Base-by-base conservation (phyloP, 2,888 invertebrate species). In the Dendrolimus pini region DNA sequence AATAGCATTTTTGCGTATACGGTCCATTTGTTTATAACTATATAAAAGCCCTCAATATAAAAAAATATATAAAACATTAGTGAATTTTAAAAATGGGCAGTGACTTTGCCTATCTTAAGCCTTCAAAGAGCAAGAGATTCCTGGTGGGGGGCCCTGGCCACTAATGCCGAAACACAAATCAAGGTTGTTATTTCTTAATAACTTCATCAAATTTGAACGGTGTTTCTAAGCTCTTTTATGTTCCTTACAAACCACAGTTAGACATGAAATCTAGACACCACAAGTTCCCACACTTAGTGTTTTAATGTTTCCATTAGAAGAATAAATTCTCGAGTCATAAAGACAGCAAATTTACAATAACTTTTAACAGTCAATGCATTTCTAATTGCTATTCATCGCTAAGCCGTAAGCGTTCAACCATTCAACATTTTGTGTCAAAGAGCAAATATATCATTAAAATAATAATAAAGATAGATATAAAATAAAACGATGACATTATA, bases 401-500 rank as follows among this genome's bases (percentile, higher is more conserved):
- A 55, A 54, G 54, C 41, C 47, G 56, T 54, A 59, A 59, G 56
- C 41, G 42, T 55, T 58, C 10, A 54, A 57, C 52, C 54, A 54
- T 59, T 59, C 56, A 56, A 47, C 54, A 6, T 55, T 53, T 55
- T 53, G 53, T 57, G 59, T 63, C 63, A 66, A 55, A 67, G 60
- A 61, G 61, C 64, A 69, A 65, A 69, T 62, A 69, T 59, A 63
- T 65, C 62, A 61, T 61, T 53, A n/a, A 55, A 58, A 59, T 58
- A 63, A 62, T 55, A 65, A 64, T 67, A 64, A 68, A 64, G 53
- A 55, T 58, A 57, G 13, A 54, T 62, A 64, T 67, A 62, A 67
- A 70, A 68, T 65, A 60, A 65, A 58, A 70, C 58, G 64, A 62
- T 47, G 59, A 58, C 61, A 65, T 68, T 65, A 68, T 47, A 59